These are phyloP conservation scores for Bombylius major DNA, from an alignment of 2,888 invertebrate species.

Conservation along the genomic window DNA sequence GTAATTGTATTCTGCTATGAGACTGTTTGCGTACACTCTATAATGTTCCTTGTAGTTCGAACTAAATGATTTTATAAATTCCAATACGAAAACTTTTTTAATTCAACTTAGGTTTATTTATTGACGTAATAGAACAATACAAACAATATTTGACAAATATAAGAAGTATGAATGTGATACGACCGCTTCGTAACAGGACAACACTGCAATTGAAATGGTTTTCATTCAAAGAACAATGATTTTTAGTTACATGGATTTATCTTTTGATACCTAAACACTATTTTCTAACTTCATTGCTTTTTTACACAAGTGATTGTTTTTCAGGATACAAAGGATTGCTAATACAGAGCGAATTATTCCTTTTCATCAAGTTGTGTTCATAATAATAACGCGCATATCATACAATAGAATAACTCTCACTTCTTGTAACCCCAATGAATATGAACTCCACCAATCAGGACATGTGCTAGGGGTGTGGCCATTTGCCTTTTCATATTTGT, in stretches of 20 bases:
- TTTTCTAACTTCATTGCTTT: background rate
- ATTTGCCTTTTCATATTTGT: conserved; percentile 6
- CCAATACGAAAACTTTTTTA: too few species aligned
- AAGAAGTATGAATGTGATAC: conserved; percentile 10
- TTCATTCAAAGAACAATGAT: background rate
- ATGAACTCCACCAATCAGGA: conserved; percentile 7
- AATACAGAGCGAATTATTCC: background rate
- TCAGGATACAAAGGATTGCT: background rate
- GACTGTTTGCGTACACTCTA: too few species aligned
- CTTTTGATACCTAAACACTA: background rate
- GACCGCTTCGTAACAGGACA: conserved; percentile 38
- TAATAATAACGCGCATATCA: background rate
- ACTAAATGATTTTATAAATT: too few species aligned
- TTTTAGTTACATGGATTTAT: background rate
- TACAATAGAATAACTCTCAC: background rate
- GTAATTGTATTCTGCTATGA: too few species aligned
- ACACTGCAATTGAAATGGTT: conserved; percentile 34
- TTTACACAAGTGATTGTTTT: too few species aligned
- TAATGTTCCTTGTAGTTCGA: too few species aligned
- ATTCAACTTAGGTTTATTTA: too few species aligned
- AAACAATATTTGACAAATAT: too few species aligned
- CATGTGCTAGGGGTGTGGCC: conserved; percentile 7
- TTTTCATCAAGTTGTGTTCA: background rate
- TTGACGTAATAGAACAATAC: too few species aligned
- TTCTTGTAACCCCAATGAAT: background rate